Conservation (phyloP, 2,888 invertebrate species). For the Polydrusus cervinus region DNA sequence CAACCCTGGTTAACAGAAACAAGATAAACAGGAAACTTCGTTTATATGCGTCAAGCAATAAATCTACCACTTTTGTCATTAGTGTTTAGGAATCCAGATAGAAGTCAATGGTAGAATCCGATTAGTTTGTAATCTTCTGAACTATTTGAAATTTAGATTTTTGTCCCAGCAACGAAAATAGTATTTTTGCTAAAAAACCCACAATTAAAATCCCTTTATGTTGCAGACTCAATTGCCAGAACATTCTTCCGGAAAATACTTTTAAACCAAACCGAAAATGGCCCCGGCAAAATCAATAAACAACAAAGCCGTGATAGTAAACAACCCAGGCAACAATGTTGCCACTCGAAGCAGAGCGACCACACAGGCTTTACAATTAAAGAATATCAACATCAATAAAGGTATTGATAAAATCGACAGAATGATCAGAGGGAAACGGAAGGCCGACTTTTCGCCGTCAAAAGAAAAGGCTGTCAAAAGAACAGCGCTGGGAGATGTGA, state of each 20-base stretch:
- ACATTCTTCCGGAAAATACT: neutral
- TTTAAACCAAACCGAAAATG: slow-evolving; percentile 69
- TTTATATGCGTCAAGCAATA: no score
- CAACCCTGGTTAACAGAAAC: no score
- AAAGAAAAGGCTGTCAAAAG: slow-evolving; percentile 85
- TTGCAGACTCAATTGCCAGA: neutral
- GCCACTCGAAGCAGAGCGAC: slow-evolving; percentile 74
- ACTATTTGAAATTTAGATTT: no score
- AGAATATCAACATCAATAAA: slow-evolving; percentile 39
- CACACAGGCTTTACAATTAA: slow-evolving; percentile 44
- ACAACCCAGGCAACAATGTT: slow-evolving; percentile 62
- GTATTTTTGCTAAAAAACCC: no score
- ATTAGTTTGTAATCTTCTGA: no score
- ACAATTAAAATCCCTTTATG: neutral
- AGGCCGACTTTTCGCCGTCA: slow-evolving; percentile 86
- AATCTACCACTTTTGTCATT: no score
- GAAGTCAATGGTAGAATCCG: no score
- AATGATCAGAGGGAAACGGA: slow-evolving; percentile 78
- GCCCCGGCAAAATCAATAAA: slow-evolving; percentile 76
- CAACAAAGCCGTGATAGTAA: slow-evolving; percentile 27
- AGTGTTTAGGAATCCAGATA: no score
- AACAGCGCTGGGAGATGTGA: slow-evolving; percentile 85
- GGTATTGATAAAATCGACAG: slow-evolving; percentile 39
- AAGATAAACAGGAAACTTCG: no score
- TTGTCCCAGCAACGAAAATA: no score